Conservation (phyloP, 2,113 vertebrate species). For the Pteronura brasiliensis region DNA sequence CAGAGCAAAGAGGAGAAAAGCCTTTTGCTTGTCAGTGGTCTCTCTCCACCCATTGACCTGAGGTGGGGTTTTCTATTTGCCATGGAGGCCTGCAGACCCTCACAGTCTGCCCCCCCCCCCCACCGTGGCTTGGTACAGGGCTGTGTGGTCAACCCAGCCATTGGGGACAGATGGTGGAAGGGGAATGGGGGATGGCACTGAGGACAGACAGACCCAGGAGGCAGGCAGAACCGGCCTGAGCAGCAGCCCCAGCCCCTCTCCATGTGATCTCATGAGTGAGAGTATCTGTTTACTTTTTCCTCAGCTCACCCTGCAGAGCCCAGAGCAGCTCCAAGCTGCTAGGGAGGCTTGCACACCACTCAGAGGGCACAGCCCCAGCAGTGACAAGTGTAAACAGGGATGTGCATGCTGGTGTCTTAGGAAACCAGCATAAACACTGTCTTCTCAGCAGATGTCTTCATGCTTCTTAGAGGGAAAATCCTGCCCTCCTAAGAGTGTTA, state of each 20-base stretch:
- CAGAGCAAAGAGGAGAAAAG: background rate
- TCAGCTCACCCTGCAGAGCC: background rate
- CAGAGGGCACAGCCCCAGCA: background rate
- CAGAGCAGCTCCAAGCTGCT: background rate
- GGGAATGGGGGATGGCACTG: background rate
- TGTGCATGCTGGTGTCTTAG: background rate
- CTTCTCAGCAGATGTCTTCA: background rate
- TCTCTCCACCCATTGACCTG: background rate
- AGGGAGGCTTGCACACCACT: background rate
- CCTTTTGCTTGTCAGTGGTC: no score
- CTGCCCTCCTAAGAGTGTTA: background rate
- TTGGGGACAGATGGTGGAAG: background rate
- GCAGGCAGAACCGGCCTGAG: background rate
- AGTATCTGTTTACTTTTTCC: background rate
- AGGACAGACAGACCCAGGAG: no score
- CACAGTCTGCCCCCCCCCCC: background rate
- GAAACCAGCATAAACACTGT: background rate
- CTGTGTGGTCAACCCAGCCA: rapidly evolving
- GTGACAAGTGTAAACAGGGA: background rate
- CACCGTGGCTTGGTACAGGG: background rate
- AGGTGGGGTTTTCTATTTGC: background rate
- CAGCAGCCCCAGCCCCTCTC: background rate
- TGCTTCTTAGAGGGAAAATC: background rate
- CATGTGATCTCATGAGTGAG: background rate
- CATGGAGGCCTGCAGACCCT: background rate